Evolutionary conservation across 2,113 vertebrate genomes (phyloP), one percentile per base, ranked within the genome.

Genomic region (Lophius piscatorius): DNA sequence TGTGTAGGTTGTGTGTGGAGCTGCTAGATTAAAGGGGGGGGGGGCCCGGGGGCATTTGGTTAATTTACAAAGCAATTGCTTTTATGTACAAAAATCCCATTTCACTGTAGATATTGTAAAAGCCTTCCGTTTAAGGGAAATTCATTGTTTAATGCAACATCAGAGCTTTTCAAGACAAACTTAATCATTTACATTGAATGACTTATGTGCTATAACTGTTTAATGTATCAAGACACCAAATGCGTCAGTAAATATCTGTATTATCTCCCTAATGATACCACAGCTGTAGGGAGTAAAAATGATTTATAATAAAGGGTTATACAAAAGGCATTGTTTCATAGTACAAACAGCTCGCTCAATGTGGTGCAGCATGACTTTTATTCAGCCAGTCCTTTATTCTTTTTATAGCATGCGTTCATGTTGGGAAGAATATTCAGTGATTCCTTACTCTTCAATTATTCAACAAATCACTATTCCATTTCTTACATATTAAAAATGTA

Each of bases 71-170:
- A 84, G 79, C 76, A 82, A 74, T 80, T 78, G 66, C 83, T 86
- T 87, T 86, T 85, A 87, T 86, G 85, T 85, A 84, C 83, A 83
- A 86, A 87, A 87, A 84, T 78, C 79, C 67, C 62, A 70, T 62
- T 76, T 65, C 59, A 78, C 83, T 90, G 88, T 87, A 92, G 89
- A 87, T 89, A 91, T 89, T 91, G 88, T 85, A 89, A 88, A 91
- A 85, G 62, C 68, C 66, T 78, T 74, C 78, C 77, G 72, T 87
- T 91, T 86, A 92, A 76, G 87, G 82, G 85, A 80, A 84, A 65
- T 84, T 76, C 50, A 69, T 87, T 88, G 84, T 88, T 87, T 87
- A 59, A 78, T 49, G 61, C 74, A 71, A 70, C 57, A 63, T 56
- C 71, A 68, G 71, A 61, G 20, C 38, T 74, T 78, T 44, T 75